These are phyloP conservation scores for Orthosia cruda DNA, from an alignment of 2,888 invertebrate species.

Conservation along the genomic window DNA sequence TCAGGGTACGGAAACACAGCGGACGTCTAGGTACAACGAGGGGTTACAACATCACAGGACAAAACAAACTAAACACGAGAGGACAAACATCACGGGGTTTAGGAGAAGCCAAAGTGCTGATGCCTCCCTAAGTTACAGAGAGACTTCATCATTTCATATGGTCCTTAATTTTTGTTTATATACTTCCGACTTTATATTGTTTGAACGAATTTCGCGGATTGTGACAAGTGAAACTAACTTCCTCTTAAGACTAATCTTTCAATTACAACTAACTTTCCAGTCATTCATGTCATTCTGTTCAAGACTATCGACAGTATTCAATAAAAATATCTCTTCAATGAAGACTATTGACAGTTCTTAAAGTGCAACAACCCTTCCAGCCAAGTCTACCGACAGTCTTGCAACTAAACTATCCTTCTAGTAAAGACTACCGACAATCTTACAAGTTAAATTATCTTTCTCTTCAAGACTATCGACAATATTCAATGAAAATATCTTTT, in stretches of 20 bases:
- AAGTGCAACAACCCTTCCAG: background rate
- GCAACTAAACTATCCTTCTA: background rate
- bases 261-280: background rate
- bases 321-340: background rate
- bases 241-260: background rate
- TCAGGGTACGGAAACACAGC: slow-evolving; percentile 42
- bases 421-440: background rate
- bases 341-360: background rate
- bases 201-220: too few species aligned
- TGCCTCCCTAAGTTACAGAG: slow-evolving; percentile 31
- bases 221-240: too few species aligned
- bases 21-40: slow-evolving; percentile 27
- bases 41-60: slow-evolving; percentile 39
- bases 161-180: too few species aligned
- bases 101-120: slow-evolving; percentile 1
- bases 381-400: background rate
- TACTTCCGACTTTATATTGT: too few species aligned
- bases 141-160: slow-evolving; percentile 15
- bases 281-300: background rate
- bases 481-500: background rate
- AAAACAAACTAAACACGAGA: slow-evolving; percentile 34
- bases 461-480: background rate
- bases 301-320: background rate
- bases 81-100: slow-evolving; percentile 16
- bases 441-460: background rate